Conservation (phyloP, 2,113 vertebrate species). For the Bufo gargarizans region DNA sequence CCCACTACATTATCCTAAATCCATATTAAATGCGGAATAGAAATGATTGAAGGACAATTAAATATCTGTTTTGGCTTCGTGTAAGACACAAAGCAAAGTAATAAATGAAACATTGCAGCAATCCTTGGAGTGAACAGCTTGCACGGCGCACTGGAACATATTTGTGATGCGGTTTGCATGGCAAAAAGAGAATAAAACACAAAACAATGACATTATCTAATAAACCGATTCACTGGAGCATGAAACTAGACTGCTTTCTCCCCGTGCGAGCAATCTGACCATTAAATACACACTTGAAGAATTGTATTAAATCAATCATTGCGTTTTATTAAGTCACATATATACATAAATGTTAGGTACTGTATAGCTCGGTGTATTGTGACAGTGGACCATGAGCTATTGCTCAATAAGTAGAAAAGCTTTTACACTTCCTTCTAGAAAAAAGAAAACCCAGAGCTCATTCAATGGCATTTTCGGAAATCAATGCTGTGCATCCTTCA, state of each 20-base stretch:
- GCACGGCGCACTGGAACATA: constrained; percentile 27
- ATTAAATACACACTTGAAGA: constrained; percentile 29
- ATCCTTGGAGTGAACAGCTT: constrained; percentile 42
- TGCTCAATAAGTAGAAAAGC: not conserved
- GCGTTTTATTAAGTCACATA: constrained; percentile 35
- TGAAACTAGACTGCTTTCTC: constrained; percentile 19
- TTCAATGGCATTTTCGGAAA: too few species aligned
- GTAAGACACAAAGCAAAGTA: constrained; percentile 25
- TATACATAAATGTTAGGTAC: constrained; percentile 27
- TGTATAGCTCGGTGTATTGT: not conserved
- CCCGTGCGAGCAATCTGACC: not conserved
- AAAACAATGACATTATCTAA: constrained; percentile 34
- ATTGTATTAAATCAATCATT: constrained; percentile 15
- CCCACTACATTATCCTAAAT: constrained; percentile 29
- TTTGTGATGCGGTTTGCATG: constrained; percentile 19
- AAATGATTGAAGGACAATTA: constrained; percentile 47
- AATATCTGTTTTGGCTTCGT: constrained; percentile 41
- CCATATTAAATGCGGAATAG: constrained; percentile 45
- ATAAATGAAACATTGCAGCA: constrained; percentile 47
- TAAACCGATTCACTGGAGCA: constrained; percentile 31
- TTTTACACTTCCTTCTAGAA: not conserved
- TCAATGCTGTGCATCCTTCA: not conserved
- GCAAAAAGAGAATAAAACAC: constrained; percentile 32
- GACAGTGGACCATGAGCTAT: constrained; percentile 6
- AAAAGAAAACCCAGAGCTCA: not conserved